Conservation (phyloP, 2,888 invertebrate genomes). For the Rhabditoides inermis region DNA sequence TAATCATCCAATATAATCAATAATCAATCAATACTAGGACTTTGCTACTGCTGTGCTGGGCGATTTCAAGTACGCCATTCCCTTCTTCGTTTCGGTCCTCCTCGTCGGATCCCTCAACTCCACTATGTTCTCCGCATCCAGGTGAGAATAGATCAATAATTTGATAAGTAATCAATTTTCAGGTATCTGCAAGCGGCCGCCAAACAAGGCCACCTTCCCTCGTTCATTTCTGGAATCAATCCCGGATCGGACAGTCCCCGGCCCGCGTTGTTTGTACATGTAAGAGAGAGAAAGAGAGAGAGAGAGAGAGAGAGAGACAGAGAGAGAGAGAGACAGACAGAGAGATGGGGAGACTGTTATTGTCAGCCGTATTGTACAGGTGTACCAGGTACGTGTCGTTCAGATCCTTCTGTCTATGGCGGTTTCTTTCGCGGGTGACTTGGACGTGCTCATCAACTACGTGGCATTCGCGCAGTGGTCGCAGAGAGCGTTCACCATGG, state of each 20-base stretch:
- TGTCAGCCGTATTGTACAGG: conserved; percentile 14
- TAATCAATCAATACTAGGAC: conserved; percentile 15
- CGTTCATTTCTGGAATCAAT: conserved; percentile 38
- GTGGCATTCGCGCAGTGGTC: conserved; percentile 47
- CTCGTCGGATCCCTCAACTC: conserved; percentile 45
- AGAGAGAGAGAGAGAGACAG: too few relatives aligned
- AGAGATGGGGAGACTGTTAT: conserved; percentile 44
- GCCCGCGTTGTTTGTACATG: conserved; percentile 44
- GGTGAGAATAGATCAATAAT: conserved; percentile 14
- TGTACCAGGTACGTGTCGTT: conserved; percentile 2
- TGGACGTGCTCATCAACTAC: conserved; percentile 42
- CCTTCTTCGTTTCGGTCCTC: conserved; percentile 43
- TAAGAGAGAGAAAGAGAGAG: too few relatives aligned
- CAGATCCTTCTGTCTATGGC: conserved; percentile 31
- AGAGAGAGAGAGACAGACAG: too few relatives aligned
- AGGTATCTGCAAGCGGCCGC: conserved; percentile 44
- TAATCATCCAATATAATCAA: not conserved
- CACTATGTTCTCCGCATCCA: conserved; percentile 45
- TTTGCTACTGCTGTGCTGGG: conserved; percentile 40
- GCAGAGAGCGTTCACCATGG: conserved; percentile 47
- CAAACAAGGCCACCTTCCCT: conserved; percentile 40
- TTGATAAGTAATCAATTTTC: conserved; percentile 1
- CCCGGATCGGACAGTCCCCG: conserved; percentile 38
- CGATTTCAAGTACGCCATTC: conserved; percentile 33
- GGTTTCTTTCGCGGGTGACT: conserved; percentile 39